Conservation (phyloP, 2,113 vertebrate species). For the Panurus biarmicus region DNA sequence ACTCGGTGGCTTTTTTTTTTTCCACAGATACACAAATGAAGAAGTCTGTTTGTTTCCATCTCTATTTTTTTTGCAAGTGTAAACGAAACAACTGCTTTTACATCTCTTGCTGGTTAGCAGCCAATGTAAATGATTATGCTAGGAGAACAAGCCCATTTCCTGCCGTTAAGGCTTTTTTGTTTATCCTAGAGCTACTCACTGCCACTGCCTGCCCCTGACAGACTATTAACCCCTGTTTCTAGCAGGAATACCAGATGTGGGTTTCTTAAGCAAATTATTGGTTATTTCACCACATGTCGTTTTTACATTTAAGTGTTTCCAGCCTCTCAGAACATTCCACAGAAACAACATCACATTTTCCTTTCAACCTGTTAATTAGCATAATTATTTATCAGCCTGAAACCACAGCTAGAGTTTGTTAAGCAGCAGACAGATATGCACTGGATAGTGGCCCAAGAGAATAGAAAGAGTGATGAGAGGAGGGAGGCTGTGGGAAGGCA, state of each 20-base stretch:
- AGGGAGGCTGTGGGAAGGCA: slow-evolving; percentile 15
- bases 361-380: slow-evolving; percentile 81
- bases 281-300: slow-evolving; percentile 82
- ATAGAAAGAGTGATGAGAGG: slow-evolving; percentile 7
- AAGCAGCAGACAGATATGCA: slow-evolving; percentile 30
- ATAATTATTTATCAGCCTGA: slow-evolving; percentile 83
- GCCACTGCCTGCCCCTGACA: slow-evolving; percentile 80
- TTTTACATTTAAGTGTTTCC: slow-evolving; percentile 91
- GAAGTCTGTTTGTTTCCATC: slow-evolving; percentile 49
- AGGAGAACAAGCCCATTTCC: slow-evolving; percentile 89
- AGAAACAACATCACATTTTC: slow-evolving; percentile 85
- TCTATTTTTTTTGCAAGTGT: slow-evolving; percentile 52
- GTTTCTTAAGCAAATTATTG: slow-evolving; percentile 91
- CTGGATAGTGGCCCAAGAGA: slow-evolving; percentile 16
- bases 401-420: slow-evolving; percentile 70
- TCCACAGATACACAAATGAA: slow-evolving; percentile 16
- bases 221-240: slow-evolving; percentile 84
- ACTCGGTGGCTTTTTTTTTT: neutral
- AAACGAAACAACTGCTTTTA: slow-evolving; percentile 82
- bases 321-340: slow-evolving; percentile 86
- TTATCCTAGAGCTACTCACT: slow-evolving; percentile 81
- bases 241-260: slow-evolving; percentile 87
- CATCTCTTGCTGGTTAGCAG: slow-evolving; percentile 74
- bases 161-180: slow-evolving; percentile 87
- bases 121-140: slow-evolving; percentile 88